These are phyloP conservation scores for Agonum fuliginosum DNA, from an alignment of 2,888 invertebrate species.

Conservation along the genomic window DNA sequence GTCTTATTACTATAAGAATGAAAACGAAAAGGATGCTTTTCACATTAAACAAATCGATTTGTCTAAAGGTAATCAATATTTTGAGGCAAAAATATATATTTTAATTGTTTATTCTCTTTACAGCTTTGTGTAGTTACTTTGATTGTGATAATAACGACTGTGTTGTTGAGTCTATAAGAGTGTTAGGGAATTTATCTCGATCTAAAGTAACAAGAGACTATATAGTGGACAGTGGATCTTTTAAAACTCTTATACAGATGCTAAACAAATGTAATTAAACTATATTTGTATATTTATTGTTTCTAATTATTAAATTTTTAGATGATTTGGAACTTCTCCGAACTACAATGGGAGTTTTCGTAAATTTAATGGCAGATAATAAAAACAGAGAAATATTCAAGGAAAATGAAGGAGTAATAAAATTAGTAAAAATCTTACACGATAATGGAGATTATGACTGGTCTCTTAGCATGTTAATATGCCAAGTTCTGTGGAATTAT, in stretches of 20 bases:
- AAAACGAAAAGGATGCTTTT: slow-evolving; percentile 71
- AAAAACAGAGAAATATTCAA: slow-evolving; percentile 75
- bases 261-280: slow-evolving; percentile 75
- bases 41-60: slow-evolving; percentile 73
- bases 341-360: slow-evolving; percentile 87
- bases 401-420: slow-evolving; percentile 74
- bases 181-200: slow-evolving; percentile 88
- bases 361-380: slow-evolving; percentile 83
- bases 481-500: slow-evolving; percentile 85
- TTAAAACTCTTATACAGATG: slow-evolving; percentile 77
- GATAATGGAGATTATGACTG: slow-evolving; percentile 80
- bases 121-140: slow-evolving; percentile 73
- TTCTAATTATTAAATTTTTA: slow-evolving; percentile 64
- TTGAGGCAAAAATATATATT: not conserved
- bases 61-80: slow-evolving; percentile 71
- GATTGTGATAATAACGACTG: slow-evolving; percentile 73
- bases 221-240: slow-evolving; percentile 80
- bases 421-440: slow-evolving; percentile 75
- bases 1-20: slow-evolving; percentile 81
- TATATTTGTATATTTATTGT: not conserved
- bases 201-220: slow-evolving; percentile 79
- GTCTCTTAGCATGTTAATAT: slow-evolving; percentile 82
- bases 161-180: slow-evolving; percentile 83
- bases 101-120: slow-evolving; percentile 33
- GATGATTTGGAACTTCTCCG: slow-evolving; percentile 82